These are phyloP conservation scores for Ophion ellenae DNA, from an alignment of 2,888 invertebrate genomes.

Conservation along the genomic window DNA sequence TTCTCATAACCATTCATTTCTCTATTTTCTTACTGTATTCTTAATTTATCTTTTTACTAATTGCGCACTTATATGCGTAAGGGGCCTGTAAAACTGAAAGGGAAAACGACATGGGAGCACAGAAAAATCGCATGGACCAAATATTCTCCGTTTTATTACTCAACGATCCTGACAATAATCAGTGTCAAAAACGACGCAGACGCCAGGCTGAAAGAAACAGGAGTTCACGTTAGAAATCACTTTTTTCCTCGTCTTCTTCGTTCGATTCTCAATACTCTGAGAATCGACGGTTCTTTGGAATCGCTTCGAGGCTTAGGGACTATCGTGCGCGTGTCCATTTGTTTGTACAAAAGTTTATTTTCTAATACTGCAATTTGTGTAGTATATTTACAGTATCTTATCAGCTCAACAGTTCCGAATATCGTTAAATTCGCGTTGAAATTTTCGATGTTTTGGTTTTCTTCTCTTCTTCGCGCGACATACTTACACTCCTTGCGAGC, in stretches of 20 bases:
- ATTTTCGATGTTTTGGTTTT: slow-evolving; percentile 3
- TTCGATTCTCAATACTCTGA: slow-evolving; percentile 8
- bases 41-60: not conserved
- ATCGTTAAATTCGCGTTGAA: slow-evolving; percentile 24
- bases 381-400: slow-evolving; percentile 76
- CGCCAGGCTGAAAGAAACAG: slow-evolving; percentile 63
- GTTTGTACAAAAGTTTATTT: slow-evolving; percentile 64
- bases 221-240: slow-evolving; percentile 47
- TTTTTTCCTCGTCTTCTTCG: not conserved
- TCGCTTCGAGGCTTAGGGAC: slow-evolving; percentile 70
- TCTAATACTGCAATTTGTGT: slow-evolving; percentile 72
- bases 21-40: not conserved
- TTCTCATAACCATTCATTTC: too few species aligned
- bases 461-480: slow-evolving; percentile 1
- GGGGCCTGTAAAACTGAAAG: not conserved
- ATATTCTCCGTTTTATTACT: slow-evolving; percentile 39
- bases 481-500: slow-evolving; percentile 59
- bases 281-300: slow-evolving; percentile 42
- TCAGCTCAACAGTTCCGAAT: slow-evolving; percentile 74
- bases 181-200: slow-evolving; percentile 30
- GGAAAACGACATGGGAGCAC: not conserved
- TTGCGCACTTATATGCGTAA: not conserved
- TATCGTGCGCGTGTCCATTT: slow-evolving; percentile 40
- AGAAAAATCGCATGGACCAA: not conserved
- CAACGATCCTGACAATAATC: slow-evolving; percentile 3